phyloP scores from a whole-genome alignment of 2,797 vertebrate genomes.

The Acipenser oxyrinchus region DNA sequence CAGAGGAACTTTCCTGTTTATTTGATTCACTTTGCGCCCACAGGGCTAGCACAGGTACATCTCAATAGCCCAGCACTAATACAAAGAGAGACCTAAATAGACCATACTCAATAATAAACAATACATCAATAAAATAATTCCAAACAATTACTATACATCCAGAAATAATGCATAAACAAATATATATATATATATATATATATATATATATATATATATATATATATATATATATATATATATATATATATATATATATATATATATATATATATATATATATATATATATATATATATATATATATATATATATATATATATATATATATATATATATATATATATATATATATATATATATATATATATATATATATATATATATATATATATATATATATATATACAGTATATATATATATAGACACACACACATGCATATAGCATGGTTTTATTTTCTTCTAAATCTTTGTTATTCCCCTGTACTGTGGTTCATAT shows the following conservation, averaged over 20 bases:
- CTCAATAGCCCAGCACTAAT: too few species aligned
- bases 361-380: neutral
- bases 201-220: neutral
- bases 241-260: neutral
- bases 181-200: neutral
- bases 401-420: neutral
- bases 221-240: neutral
- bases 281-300: neutral
- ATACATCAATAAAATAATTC: too few species aligned
- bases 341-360: neutral
- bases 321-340: neutral
- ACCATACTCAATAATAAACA: too few species aligned
- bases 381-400: neutral
- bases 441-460: too few species aligned
- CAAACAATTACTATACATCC: too few species aligned
- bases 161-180: too few species aligned
- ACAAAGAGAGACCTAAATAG: too few species aligned
- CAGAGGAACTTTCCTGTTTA: too few species aligned
- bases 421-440: too few species aligned
- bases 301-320: neutral
- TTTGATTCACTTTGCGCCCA: neutral
- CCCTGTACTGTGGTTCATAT: constrained; percentile 2
- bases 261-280: neutral
- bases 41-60: too few species aligned
- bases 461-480: constrained; percentile 2